A percentile compares a stretch with the other conserved stretches of the same genome.
phyloP scores from a whole-genome alignment of 1,140 invertebrate species.

The Hyphantria cunea region DNA sequence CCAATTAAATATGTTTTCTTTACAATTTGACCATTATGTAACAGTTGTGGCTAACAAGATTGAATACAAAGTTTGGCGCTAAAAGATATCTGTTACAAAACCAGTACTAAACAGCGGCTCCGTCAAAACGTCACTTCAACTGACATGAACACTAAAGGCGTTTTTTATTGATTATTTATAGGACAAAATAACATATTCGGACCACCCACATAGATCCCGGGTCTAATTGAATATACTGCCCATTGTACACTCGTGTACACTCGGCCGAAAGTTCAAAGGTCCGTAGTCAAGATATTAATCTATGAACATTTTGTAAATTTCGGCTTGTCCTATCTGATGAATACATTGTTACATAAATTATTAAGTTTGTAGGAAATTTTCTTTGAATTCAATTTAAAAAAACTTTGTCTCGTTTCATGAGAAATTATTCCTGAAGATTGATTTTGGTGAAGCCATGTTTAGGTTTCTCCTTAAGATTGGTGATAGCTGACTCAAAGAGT shows the following conservation, averaged over 20 bases:
- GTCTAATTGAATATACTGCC: slow-evolving; percentile 54
- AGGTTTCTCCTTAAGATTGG: slow-evolving; percentile 20
- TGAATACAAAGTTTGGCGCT: slow-evolving; percentile 1
- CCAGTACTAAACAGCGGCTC: slow-evolving; percentile 6
- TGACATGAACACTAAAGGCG: slow-evolving; percentile 36
- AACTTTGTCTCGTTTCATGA: background rate
- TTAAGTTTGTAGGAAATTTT: background rate
- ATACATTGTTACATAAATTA: slow-evolving; percentile 5
- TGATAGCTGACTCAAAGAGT: slow-evolving; percentile 11
- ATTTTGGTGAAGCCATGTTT: too few relatives aligned
- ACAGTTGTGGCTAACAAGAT: slow-evolving; percentile 6
- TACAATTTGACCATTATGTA: slow-evolving; percentile 9
- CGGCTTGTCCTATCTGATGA: slow-evolving; percentile 33
- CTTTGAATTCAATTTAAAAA: background rate
- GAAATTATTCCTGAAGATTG: background rate
- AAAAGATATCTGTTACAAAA: slow-evolving; percentile 30
- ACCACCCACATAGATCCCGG: slow-evolving; percentile 53
- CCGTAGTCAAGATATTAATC: slow-evolving; percentile 57
- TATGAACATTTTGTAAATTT: slow-evolving; percentile 45
- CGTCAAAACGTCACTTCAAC: slow-evolving; percentile 39
- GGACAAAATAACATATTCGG: slow-evolving; percentile 42
- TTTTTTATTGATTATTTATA: slow-evolving; percentile 45
- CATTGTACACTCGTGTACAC: slow-evolving; percentile 56
- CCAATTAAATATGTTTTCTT: background rate
- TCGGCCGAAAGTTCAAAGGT: slow-evolving; percentile 59